Conservation (phyloP, 1,140 invertebrate genomes). For the Catajapyx aquilonaris region DNA sequence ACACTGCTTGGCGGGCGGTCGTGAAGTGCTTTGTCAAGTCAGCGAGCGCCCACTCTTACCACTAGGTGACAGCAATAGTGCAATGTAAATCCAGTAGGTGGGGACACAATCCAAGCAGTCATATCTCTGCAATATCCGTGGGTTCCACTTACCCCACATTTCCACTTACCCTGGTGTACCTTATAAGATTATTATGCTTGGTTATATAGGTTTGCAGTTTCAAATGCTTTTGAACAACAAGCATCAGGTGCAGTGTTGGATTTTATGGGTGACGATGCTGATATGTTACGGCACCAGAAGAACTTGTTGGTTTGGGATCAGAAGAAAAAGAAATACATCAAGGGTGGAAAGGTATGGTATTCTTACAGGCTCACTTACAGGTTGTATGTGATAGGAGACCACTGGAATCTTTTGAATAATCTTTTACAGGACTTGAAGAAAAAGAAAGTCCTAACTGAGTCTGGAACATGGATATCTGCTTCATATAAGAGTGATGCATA, state of each 20-base stretch:
- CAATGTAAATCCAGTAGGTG: background rate
- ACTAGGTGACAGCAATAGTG: background rate
- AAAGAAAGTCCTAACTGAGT: slow-evolving; percentile 83
- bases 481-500: slow-evolving; percentile 83
- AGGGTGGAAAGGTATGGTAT: slow-evolving; percentile 29
- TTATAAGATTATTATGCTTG: slow-evolving; percentile 5
- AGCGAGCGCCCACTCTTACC: too few relatives aligned
- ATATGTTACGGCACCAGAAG: slow-evolving; percentile 30
- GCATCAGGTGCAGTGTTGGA: slow-evolving; percentile 53
- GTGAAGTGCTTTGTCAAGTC: too few relatives aligned
- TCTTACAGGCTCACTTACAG: too few relatives aligned
- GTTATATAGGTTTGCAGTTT: slow-evolving; percentile 38
- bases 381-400: too few relatives aligned
- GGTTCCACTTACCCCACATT: background rate
- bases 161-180: slow-evolving; percentile 1
- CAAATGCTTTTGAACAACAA: slow-evolving; percentile 45
- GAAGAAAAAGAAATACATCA: slow-evolving; percentile 82
- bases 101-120: slow-evolving; percentile 2
- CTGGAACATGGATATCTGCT: slow-evolving; percentile 79
- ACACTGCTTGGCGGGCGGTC: too few relatives aligned
- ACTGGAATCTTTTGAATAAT: too few relatives aligned
- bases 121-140: background rate
- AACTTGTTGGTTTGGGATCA: slow-evolving; percentile 61
- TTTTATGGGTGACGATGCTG: slow-evolving; percentile 52
- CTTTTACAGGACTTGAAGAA: slow-evolving; percentile 26